phyloP scores from a whole-genome alignment of 2,797 vertebrate species.

The Staurois parvus region DNA sequence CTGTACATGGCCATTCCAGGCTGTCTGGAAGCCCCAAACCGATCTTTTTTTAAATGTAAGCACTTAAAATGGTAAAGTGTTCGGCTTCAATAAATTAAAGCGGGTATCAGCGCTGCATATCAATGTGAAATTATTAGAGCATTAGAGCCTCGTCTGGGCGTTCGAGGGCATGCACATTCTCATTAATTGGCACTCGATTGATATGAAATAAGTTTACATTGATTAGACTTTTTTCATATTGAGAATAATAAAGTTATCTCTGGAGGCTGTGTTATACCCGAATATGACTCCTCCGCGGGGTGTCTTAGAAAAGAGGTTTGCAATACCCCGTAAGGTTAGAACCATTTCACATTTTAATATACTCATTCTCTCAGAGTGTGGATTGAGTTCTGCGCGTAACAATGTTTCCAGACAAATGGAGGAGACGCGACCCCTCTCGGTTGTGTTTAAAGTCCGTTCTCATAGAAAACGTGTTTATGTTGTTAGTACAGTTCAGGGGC shows the following conservation, averaged over 20 bases:
- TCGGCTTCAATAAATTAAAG: conserved; percentile 79
- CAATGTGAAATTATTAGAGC: conserved; percentile 78
- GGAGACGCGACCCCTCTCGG: too few relatives aligned
- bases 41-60: conserved; percentile 77
- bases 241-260: neutral
- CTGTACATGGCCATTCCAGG: neutral
- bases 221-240: conserved; percentile 37
- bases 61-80: conserved; percentile 77
- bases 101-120: conserved; percentile 77
- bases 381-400: too few relatives aligned
- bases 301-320: neutral
- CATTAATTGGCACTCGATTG: conserved; percentile 72
- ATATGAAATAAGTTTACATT: conserved; percentile 80
- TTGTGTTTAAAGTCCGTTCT: too few relatives aligned
- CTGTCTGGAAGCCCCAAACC: conserved; percentile 65
- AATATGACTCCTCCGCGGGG: neutral
- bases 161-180: conserved; percentile 74
- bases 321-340: neutral
- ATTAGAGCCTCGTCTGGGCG: conserved; percentile 74
- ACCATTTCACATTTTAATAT: too few relatives aligned
- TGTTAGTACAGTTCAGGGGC: too few relatives aligned
- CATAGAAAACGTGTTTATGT: too few relatives aligned
- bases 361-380: too few relatives aligned
- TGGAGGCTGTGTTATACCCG: neutral
- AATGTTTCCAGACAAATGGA: too few relatives aligned